Evolutionary conservation across 2,113 vertebrate species (phyloP).

Genomic region (Tenebrosternarchus preto): DNA sequence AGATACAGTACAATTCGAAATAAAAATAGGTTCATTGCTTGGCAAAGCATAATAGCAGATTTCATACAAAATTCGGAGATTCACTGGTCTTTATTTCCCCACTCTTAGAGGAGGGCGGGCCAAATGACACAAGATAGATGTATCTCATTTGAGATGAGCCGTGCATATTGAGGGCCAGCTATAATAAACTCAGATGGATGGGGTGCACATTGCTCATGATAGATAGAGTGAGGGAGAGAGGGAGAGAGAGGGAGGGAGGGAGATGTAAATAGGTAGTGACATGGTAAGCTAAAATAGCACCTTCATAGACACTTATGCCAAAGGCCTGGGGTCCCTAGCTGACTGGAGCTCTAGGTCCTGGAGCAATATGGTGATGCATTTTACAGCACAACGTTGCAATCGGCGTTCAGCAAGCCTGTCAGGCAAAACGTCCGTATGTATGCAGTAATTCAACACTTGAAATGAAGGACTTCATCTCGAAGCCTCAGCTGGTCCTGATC

Average conservation of each 20-base stretch:
- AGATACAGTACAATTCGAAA: slow-evolving; percentile 24
- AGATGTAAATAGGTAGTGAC: slow-evolving; percentile 46
- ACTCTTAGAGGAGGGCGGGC: slow-evolving; percentile 43
- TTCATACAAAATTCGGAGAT: slow-evolving; percentile 42
- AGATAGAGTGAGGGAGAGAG: slow-evolving; percentile 13
- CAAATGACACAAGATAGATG: slow-evolving; percentile 58
- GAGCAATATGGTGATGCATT: slow-evolving; percentile 32
- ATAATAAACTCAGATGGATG: slow-evolving; percentile 56
- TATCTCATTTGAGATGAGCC: slow-evolving; percentile 54
- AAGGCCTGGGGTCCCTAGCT: slow-evolving; percentile 34
- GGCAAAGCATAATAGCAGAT: slow-evolving; percentile 42
- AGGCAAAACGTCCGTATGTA: slow-evolving; percentile 24
- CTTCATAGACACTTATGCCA: slow-evolving; percentile 39
- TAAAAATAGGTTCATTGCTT: slow-evolving; percentile 31
- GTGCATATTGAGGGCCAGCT: slow-evolving; percentile 51
- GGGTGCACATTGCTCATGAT: slow-evolving; percentile 47
- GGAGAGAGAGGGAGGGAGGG: slow-evolving; percentile 10
- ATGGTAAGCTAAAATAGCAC: slow-evolving; percentile 41
- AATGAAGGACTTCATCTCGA: background rate
- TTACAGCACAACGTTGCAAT: slow-evolving; percentile 8
- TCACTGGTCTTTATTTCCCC: slow-evolving; percentile 39
- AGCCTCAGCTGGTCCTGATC: background rate
- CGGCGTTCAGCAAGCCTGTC: slow-evolving; percentile 12
- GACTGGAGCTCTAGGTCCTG: slow-evolving; percentile 21
- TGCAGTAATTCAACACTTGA: slow-evolving; percentile 23